phyloP scores from a whole-genome alignment of 2,888 invertebrate species.

The Andrena hattorfiana region DNA sequence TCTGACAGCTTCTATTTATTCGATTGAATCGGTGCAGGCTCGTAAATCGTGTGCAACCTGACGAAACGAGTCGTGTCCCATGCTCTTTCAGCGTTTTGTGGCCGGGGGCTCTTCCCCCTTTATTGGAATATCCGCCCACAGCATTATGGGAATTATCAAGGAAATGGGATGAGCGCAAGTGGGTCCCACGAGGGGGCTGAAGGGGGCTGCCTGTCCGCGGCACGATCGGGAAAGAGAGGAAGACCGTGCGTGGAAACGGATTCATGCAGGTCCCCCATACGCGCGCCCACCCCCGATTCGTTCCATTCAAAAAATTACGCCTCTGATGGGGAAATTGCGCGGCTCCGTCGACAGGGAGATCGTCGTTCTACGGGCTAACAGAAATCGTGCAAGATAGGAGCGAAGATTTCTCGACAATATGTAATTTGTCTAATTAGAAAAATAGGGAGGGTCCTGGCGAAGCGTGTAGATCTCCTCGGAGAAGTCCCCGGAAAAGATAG shows the following conservation, averaged over 20 bases:
- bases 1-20: constrained; percentile 51
- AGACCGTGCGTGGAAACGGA: constrained; percentile 55
- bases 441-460: background rate
- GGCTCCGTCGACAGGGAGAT: background rate
- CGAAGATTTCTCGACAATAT: background rate
- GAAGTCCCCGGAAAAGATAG: background rate
- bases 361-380: background rate
- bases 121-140: constrained; percentile 85
- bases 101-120: constrained; percentile 81
- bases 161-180: constrained; percentile 81
- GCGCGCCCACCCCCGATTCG: constrained; percentile 2
- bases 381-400: background rate
- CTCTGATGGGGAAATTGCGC: constrained; percentile 1
- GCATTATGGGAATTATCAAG: constrained; percentile 85
- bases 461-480: background rate
- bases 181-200: constrained; percentile 71
- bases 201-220: constrained; percentile 49
- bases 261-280: constrained; percentile 55
- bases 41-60: constrained; percentile 77
- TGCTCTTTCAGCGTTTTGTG: constrained; percentile 80
- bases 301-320: constrained; percentile 25
- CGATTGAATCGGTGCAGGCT: constrained; percentile 60
- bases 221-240: constrained; percentile 50
- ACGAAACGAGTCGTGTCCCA: constrained; percentile 77
- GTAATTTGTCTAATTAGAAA: background rate